phyloP scores from a whole-genome alignment of 2,113 vertebrate species.

The Notarius quadriscutis region DNA sequence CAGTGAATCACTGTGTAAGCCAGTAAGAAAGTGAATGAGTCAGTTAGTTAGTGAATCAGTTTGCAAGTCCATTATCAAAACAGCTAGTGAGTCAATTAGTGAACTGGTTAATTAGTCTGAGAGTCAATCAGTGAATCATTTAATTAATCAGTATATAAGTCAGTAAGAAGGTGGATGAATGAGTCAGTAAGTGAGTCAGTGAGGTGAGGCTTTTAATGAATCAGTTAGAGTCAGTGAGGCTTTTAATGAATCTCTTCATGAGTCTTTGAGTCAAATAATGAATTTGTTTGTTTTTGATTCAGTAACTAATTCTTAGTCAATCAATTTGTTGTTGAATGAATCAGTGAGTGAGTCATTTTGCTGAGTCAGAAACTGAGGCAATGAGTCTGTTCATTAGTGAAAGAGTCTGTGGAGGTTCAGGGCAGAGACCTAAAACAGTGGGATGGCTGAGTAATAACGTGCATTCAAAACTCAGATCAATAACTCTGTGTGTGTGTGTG shows the following conservation, averaged over 20 bases:
- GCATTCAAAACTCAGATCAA: neutral
- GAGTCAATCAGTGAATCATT: neutral
- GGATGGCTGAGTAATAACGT: neutral
- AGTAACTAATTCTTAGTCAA: too few species aligned
- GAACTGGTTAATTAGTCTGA: neutral
- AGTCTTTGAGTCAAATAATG: too few species aligned
- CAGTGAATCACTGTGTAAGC: neutral
- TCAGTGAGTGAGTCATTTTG: neutral
- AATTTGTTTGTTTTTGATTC: too few species aligned
- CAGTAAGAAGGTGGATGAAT: neutral
- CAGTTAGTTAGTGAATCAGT: neutral
- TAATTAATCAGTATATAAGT: neutral
- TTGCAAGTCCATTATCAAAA: too few species aligned
- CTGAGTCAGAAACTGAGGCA: neutral
- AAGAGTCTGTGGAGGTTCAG: neutral
- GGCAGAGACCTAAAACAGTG: neutral
- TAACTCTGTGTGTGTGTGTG: constrained; percentile 37
- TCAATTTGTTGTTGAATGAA: neutral
- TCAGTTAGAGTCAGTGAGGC: neutral
- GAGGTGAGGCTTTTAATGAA: too few species aligned
- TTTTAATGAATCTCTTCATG: neutral
- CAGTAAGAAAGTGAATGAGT: neutral
- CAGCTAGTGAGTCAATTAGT: neutral
- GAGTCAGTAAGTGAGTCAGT: neutral
- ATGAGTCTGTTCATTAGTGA: neutral